Evolutionary conservation across 2,113 vertebrate genomes (phyloP), one percentile per base, ranked within the genome.

Genomic region (Quiscalus mexicanus): DNA sequence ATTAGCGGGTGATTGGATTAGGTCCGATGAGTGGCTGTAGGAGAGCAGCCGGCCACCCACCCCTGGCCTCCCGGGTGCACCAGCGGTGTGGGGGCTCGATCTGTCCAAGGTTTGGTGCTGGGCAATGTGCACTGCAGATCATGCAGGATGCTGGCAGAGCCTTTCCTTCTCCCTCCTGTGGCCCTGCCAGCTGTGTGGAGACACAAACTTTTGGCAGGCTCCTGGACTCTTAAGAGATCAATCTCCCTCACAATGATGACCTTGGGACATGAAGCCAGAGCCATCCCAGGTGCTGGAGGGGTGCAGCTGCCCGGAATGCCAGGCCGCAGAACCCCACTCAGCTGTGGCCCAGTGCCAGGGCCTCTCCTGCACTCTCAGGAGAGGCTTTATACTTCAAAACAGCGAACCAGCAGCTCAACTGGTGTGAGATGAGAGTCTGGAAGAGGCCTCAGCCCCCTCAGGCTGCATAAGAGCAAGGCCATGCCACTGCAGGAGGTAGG

Each of bases 1-100:
- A 95, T 96, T 95, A 96, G 60, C 19, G 1, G 15, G 62, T 95
- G 94, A 96, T 93, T 88, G 91, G 93, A 96, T 96, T 95, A 95
- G 82, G 0, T 25, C 17, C 1, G 22, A 85, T 82, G 85, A 93
- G 91, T 35, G 82, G 42, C 82, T 79, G 85, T 56, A 88, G 75
- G 6, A 59, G 85, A 68, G 64, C 3, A 1, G 60, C 55, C 2
- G 3, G 30, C 73, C 78, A 53, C 68, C 56, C 12, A 4, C 17
- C 50, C 12, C 24, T 9, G 69, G 41, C 47, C 15, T 85, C n/a
- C 60, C 47, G 41, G 3, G 0, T 1, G 2, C 2, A 0, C 27
- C 30, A 4, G 45, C 2, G 0, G 28, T 1, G 22, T 7, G 30
- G 13, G 39, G 15, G 11, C 23, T 31, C 0, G 8, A 7, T 5